Conservation (phyloP, 2,888 invertebrate genomes). For the Escarpia spicata region DNA sequence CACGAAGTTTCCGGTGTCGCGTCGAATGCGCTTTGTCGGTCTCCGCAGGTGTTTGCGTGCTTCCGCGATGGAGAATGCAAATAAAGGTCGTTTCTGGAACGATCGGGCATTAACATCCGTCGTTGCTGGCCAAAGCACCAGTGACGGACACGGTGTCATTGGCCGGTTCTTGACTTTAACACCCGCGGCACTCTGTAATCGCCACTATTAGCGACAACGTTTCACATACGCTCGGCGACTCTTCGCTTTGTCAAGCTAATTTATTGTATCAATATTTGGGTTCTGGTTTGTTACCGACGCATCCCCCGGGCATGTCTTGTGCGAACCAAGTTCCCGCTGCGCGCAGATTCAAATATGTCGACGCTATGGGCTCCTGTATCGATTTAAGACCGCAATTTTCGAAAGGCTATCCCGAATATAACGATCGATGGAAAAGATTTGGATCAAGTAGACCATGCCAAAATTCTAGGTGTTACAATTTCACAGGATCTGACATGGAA, state of each 20-base stretch:
- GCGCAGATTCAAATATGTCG: background rate
- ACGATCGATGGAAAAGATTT: too few species aligned
- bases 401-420: too few species aligned
- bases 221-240: background rate
- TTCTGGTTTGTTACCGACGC: background rate
- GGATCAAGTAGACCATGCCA: too few species aligned
- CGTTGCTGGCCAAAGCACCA: background rate
- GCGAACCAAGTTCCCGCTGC: background rate
- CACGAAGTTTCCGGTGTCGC: slow-evolving; percentile 4
- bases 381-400: background rate
- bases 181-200: background rate
- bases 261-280: slow-evolving; percentile 16
- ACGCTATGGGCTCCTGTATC: background rate
- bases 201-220: background rate
- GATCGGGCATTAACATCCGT: slow-evolving; percentile 1
- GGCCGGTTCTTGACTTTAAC: background rate
- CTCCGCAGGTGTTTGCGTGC: background rate
- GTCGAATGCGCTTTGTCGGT: background rate
- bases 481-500: too few species aligned
- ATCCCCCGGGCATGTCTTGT: background rate
- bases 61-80: slow-evolving; percentile 1
- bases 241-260: background rate
- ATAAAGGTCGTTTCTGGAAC: background rate
- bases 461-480: too few species aligned
- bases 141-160: background rate